Evolutionary conservation across 2,888 invertebrate species (phyloP).

Genomic region (Charanyca ferruginea): DNA sequence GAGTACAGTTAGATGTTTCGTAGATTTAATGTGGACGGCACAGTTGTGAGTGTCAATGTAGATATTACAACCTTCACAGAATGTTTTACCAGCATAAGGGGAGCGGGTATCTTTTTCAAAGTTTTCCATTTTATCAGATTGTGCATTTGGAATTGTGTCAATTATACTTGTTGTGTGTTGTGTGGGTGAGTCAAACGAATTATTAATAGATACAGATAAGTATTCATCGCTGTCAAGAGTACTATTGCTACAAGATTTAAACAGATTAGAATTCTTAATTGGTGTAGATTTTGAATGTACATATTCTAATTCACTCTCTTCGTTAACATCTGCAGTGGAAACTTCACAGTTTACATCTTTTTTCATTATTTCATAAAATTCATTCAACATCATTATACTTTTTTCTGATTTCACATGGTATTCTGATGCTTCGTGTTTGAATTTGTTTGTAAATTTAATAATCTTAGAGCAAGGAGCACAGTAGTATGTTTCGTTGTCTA

Average conservation of each 20-base stretch:
- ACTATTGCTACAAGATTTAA: no score
- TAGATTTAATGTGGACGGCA: neutral
- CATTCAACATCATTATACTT: neutral
- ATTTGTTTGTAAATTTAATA: constrained; percentile 22
- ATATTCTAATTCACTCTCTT: neutral
- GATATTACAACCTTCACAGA: constrained; percentile 23
- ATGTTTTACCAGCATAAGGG: neutral
- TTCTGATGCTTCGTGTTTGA: constrained; percentile 29
- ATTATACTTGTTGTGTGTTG: no score
- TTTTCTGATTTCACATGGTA: constrained; percentile 35
- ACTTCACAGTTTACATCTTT: neutral
- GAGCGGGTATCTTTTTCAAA: neutral
- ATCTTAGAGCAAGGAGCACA: constrained; percentile 45
- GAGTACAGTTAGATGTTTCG: neutral
- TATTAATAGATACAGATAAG: no score
- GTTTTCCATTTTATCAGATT: neutral
- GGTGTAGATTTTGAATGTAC: neutral
- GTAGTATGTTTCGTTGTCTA: constrained; percentile 3
- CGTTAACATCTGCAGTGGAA: neutral
- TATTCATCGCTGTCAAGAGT: neutral
- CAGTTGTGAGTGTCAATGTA: constrained; percentile 22
- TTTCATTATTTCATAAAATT: constrained; percentile 34
- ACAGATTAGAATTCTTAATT: neutral
- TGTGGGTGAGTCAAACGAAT: no score
- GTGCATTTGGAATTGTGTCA: neutral